phyloP scores from a whole-genome alignment of 2,888 invertebrate species.

The Catocala nupta region DNA sequence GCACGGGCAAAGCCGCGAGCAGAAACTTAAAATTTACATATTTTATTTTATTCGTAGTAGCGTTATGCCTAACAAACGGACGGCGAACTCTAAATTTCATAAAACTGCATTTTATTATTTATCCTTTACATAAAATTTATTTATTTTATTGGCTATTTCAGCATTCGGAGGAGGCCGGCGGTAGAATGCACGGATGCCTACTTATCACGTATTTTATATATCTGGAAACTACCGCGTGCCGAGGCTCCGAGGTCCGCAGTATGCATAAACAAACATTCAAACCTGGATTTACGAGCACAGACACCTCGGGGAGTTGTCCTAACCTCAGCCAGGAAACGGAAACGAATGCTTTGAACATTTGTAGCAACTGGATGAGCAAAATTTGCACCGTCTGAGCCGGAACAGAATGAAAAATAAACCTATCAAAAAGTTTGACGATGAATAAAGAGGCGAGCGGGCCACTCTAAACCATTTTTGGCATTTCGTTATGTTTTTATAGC shows the following conservation, averaged over 20 bases:
- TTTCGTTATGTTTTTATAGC: conserved; percentile 34
- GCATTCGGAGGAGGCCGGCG: conserved; percentile 8
- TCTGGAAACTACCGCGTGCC: conserved; percentile 30
- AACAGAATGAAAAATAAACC: conserved; percentile 44
- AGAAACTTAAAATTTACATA: too few species aligned
- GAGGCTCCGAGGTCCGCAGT: conserved; percentile 45
- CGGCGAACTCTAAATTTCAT: neutral
- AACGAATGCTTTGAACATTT: conserved; percentile 43
- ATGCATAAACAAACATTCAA: conserved; percentile 60
- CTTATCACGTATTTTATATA: conserved; percentile 34
- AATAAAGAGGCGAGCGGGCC: conserved; percentile 33
- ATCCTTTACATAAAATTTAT: neutral
- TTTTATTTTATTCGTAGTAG: conserved; percentile 15
- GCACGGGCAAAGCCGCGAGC: too few species aligned
- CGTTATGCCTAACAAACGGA: neutral
- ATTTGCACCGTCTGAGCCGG: conserved; percentile 18
- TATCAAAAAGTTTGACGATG: conserved; percentile 45
- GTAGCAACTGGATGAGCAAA: conserved; percentile 47
- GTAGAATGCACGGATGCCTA: conserved; percentile 15
- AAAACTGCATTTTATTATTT: conserved; percentile 3
- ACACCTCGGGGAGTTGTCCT: conserved; percentile 54
- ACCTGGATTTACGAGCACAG: conserved; percentile 61
- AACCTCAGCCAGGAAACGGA: conserved; percentile 33
- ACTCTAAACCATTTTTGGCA: conserved; percentile 34
- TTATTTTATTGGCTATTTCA: conserved; percentile 2